Evolutionary conservation across 2,113 vertebrate species (phyloP), one percentile per base, ranked within the genome.

Genomic region (Centrocercus urophasianus): DNA sequence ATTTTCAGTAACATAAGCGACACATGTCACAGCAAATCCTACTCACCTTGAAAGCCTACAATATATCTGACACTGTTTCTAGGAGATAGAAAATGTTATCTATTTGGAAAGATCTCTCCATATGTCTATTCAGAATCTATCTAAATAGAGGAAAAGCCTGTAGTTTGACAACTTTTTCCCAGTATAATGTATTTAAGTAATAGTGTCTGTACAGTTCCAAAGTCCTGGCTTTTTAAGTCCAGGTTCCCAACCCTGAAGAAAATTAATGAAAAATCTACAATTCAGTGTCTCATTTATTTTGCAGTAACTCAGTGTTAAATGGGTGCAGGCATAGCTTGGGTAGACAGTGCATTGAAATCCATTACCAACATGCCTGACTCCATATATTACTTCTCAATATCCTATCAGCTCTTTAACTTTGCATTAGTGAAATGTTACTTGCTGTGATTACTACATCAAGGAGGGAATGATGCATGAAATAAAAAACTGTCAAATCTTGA

Each of bases 381-480:
- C 71, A 95, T 71, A 52, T 61, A 86, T 59, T 64, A 78, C 90
- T 95, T 88, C 52, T 92, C 38, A 81, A 19, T 85, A 78, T 82
- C 52, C 20, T 75, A 74, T 86, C 50, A 32, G 17, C 16, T 92
- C 87, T 96, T 94, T 48, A 95, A 88, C 72, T 70, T 43, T 76
- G 8, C 21, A 76, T 65, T 91, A 92, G 90, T 78, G 25, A 94
- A 88, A 86, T 70, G 13, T 79, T 88, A 59, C 63, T 96, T 95
- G 73, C 5, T 43, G 73, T 45, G 95, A 81, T 78, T 82, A 71
- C 50, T 90, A 42, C 11, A 90, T 15, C 21, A 45, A n/a, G 28
- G 15, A 65, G 57, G 25, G 78, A 90, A 85, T 50, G 57, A 56
- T 45, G 87, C 83, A 88, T 70, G 89, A 81, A 92, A 56, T 88